Base-by-base conservation (phyloP, 2,888 invertebrate genomes). In the Meteorus cinctellus region DNA sequence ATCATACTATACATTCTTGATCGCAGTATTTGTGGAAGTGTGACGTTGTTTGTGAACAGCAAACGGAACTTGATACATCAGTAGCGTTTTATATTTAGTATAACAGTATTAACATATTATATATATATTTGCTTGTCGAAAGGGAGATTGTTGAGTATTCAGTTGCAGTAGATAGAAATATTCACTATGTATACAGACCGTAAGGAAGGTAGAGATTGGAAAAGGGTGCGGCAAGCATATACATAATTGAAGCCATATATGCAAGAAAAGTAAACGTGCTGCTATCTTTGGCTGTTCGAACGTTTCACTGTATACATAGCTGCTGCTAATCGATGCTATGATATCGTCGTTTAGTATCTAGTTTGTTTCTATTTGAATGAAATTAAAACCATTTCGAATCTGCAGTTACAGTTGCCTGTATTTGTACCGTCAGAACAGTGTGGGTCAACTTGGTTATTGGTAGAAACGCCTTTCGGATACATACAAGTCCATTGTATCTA, bases 21-120 rank as follows among this genome's bases (percentile, higher is more conserved):
- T 65, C 51, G 55, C 31, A 34, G 48, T 65, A 72, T 24, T 65
- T 48, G 36, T 59, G 29, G 41, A 36, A 73, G 59, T 31, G 48
- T 29, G 62, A 27, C 67, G 8, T 68, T 78, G 81, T 81, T 82
- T 84, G 41, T 8, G 41, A 12, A 86, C 87, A 87, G 86, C 86
- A 86, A 87, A 85, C 84, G 88, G 84, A 88, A 88, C 83, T 81
- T 82, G 88, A 88, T 87, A 86, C 86, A 84, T 85, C 84, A 84
- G 78, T n/a, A 59, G 29, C 24, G 4, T 31, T 8, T 29, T 34
- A 45, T 19, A 29, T n/a, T 29, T 29, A 34, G 4, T 34, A 34
- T 45, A 59, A 67, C 36, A 67, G 59, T 59, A 55, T 60, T 55
- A 41, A 67, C 55, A 34, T 55, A 55, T 55, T 24, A 62, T 62